Evolutionary conservation across 1,140 invertebrate species (phyloP), one percentile per base, ranked within the genome.

Genomic region (Lethrus apterus): DNA sequence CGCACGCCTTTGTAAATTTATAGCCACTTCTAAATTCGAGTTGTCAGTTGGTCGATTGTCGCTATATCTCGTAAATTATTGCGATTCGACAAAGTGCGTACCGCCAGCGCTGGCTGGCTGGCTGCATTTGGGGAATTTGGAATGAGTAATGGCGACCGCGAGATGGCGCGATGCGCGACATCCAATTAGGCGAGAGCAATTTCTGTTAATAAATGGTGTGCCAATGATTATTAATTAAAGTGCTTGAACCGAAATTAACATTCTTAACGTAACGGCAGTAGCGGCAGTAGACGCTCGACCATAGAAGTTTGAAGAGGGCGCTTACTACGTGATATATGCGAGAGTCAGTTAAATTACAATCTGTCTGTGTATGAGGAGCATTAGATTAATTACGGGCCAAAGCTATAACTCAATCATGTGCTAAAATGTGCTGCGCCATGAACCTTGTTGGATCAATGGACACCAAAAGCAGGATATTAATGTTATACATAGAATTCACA

Each of bases 151-250:
- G 46, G 36, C 30, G 46, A 33, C 36, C 36, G 36, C 46, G 24
- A 46, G 33, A 26, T 46, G 32, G 35, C 44, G 34, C 19, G 33
- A 38, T 24, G 44, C 38, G 36, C 35, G 36, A 47, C 46, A 41
- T 47, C 46, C 36, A 47, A 47, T 47, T 47, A 47, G 46, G 36
- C 18, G 20, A 20, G 35, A 41, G 46, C 33, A 47, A 41, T 47
- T 41, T 47, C 21, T 40, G 26, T 47, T 47, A 47, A 47, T 47
- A 47, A 47, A 47, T 41, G 46, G 36, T 29, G 46, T 47, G 46
- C 46, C 36, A 23, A 47, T 47, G 46, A 47, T 47, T 47, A 47
- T 47, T 47, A 47, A 47, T 47, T 47, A 47, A 41, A 32, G 18
- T 31, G 36, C 24, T 41, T 32, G 46, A 47, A 47, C 46, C 17